Evolutionary conservation across 1,140 invertebrate genomes (phyloP).

Genomic region (Lepidurus couesii): DNA sequence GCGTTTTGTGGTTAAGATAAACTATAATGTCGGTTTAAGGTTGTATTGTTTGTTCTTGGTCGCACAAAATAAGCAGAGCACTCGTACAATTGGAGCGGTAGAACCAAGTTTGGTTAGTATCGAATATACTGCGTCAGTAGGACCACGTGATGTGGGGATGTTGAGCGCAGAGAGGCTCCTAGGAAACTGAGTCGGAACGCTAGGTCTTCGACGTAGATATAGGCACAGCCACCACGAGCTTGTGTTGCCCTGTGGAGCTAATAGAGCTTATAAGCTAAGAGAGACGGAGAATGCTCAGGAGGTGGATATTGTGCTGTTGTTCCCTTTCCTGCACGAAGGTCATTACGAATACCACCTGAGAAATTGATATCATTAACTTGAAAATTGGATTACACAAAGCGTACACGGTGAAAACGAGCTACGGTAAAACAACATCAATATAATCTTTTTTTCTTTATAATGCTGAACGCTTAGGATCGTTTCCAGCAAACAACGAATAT

Average conservation of each 20-base stretch:
- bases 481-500: too few relatives aligned
- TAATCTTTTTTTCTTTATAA: background rate
- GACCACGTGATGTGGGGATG: background rate
- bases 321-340: background rate
- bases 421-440: background rate
- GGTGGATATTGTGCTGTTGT: background rate
- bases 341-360: constrained; percentile 21
- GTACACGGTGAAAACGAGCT: background rate
- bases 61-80: background rate
- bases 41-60: background rate
- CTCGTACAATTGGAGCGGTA: too few relatives aligned
- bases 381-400: constrained; percentile 11
- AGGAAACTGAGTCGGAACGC: constrained; percentile 1
- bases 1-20: background rate
- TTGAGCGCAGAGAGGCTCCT: background rate
- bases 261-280: constrained; percentile 1
- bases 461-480: too few relatives aligned
- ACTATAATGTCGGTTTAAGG: background rate
- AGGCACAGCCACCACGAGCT: background rate
- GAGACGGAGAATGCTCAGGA: background rate
- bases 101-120: too few relatives aligned
- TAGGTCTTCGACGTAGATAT: background rate
- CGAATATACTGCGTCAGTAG: background rate
- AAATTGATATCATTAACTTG: background rate
- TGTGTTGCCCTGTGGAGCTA: background rate